Percentiles rank a stretch among this genome's conserved stretches.
Evolutionary conservation across 2,888 invertebrate species (phyloP).

Genomic region (Euphydryas editha): DNA sequence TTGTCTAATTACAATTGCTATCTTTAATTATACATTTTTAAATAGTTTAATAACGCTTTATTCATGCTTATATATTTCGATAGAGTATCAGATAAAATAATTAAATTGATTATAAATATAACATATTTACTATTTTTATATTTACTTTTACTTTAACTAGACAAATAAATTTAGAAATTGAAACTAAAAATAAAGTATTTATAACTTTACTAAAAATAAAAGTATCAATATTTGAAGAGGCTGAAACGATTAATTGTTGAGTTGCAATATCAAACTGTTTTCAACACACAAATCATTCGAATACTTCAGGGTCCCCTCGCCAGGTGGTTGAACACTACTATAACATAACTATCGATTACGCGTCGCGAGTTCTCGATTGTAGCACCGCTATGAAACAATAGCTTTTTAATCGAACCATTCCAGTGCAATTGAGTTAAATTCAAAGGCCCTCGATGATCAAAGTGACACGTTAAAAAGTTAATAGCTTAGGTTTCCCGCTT

Average conservation of each 20-base stretch:
- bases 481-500: slow-evolving; percentile 37
- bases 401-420: slow-evolving; percentile 53
- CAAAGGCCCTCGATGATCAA: slow-evolving; percentile 48
- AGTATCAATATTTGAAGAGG: neutral
- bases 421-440: slow-evolving; percentile 58
- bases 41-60: neutral
- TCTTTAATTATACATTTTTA: slow-evolving; percentile 1
- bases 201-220: neutral
- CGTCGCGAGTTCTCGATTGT: slow-evolving; percentile 39
- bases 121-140: neutral
- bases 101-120: neutral
- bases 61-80: neutral
- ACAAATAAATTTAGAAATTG: neutral
- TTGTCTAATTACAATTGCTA: slow-evolving; percentile 6
- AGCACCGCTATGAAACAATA: slow-evolving; percentile 47
- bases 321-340: slow-evolving; percentile 27
- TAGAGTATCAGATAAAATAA: neutral
- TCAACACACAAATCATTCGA: slow-evolving; percentile 2
- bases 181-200: neutral
- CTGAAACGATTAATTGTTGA: neutral
- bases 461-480: slow-evolving; percentile 49
- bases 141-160: neutral
- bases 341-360: slow-evolving; percentile 51
- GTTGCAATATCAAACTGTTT: slow-evolving; percentile 11
- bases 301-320: slow-evolving; percentile 14